These are phyloP conservation scores for Cinara cedri DNA, from an alignment of 2,888 invertebrate genomes.

Conservation along the genomic window DNA sequence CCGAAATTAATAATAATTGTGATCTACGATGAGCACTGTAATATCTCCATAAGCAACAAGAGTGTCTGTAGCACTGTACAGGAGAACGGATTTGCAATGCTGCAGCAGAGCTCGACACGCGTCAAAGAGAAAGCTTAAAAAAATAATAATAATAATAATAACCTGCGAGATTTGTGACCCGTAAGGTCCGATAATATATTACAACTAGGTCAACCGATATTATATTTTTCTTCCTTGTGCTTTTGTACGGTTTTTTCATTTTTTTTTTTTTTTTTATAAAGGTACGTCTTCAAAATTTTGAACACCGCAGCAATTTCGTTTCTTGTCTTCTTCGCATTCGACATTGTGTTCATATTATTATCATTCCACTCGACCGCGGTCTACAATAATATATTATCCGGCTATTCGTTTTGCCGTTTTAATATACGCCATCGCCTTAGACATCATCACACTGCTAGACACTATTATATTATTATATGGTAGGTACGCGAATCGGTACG, in stretches of 20 bases:
- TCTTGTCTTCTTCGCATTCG: neutral
- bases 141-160: neutral
- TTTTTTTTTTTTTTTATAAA: too few relatives aligned
- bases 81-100: neutral
- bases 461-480: too few relatives aligned
- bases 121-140: conserved; percentile 36
- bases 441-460: neutral
- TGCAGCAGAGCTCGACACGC: neutral
- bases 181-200: conserved; percentile 22
- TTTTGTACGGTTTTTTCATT: neutral
- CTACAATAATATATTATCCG: conserved; percentile 16
- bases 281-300: conserved; percentile 25
- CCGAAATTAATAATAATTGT: neutral
- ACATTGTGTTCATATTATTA: neutral
- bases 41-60: neutral
- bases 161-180: conserved; percentile 47
- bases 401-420: conserved; percentile 7
- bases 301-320: neutral
- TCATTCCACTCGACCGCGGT: conserved; percentile 9
- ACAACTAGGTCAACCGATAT: conserved; percentile 47
- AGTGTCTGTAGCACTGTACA: conserved; percentile 6
- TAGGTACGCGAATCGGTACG: neutral
- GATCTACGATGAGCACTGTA: conserved; percentile 3
- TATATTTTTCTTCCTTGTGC: conserved; percentile 5
- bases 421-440: too few relatives aligned